Percentiles rank a stretch among this genome's conserved stretches.
Evolutionary conservation across 2,888 invertebrate species (phyloP).

Genomic region (Isoperla grammatica): DNA sequence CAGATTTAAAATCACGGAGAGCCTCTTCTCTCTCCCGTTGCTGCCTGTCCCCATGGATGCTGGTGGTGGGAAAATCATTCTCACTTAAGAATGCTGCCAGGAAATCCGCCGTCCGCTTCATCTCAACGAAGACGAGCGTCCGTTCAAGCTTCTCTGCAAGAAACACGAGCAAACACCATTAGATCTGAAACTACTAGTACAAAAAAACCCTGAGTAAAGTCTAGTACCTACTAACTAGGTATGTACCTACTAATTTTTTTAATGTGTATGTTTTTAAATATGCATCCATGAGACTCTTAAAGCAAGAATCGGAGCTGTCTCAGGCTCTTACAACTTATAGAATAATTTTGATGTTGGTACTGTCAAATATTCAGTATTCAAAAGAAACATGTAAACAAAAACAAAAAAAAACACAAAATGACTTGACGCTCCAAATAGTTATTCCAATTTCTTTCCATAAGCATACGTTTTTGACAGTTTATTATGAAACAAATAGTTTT

Average conservation of each 20-base stretch:
- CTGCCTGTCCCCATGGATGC: slow-evolving; percentile 67
- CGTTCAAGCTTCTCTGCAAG: slow-evolving; percentile 38
- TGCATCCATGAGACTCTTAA: too few species aligned
- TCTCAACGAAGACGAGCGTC: slow-evolving; percentile 85
- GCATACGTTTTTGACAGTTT: too few species aligned
- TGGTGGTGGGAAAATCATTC: slow-evolving; percentile 62
- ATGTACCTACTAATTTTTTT: background rate
- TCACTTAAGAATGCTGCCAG: slow-evolving; percentile 77
- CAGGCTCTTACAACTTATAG: too few species aligned
- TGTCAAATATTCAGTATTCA: too few species aligned
- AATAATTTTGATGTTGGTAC: too few species aligned
- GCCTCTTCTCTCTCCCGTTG: slow-evolving; percentile 70
- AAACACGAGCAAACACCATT: slow-evolving; percentile 7
- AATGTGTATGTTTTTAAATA: too few species aligned
- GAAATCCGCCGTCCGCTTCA: slow-evolving; percentile 86
- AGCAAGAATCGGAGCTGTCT: too few species aligned
- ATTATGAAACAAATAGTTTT: too few species aligned
- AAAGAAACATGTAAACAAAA: too few species aligned
- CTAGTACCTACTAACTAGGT: slow-evolving; percentile 12
- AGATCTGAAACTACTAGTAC: slow-evolving; percentile 14
- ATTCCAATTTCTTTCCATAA: too few species aligned
- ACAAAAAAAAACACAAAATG: too few species aligned
- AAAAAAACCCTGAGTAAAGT: slow-evolving; percentile 15
- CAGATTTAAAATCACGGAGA: slow-evolving; percentile 71
- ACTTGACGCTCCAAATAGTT: too few species aligned